These are phyloP conservation scores for Drosophila subquinaria DNA, from an alignment of 2,888 invertebrate species.

Conservation along the genomic window DNA sequence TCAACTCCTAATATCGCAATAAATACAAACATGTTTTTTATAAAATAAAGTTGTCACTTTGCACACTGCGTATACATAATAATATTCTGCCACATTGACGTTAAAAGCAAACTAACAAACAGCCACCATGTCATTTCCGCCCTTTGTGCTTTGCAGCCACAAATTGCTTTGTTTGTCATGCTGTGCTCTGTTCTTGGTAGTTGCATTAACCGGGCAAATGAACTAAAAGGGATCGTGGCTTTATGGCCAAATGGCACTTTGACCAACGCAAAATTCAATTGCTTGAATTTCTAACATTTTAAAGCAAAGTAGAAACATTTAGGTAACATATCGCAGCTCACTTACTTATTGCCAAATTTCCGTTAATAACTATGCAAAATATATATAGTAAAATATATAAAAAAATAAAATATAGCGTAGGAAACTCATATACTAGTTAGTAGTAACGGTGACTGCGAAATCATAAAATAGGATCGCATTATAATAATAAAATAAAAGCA, in stretches of 20 bases:
- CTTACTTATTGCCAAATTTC: not conserved
- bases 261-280: conserved; percentile 2
- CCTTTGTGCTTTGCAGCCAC: not conserved
- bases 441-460: conserved; percentile 47
- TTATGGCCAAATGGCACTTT: not conserved
- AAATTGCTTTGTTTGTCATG: conserved; percentile 4
- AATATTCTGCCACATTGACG: not conserved
- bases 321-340: not conserved
- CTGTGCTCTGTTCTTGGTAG: not conserved
- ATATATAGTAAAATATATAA: conserved; percentile 2
- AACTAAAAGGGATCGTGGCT: conserved; percentile 11
- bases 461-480: conserved; percentile 62
- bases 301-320: not conserved
- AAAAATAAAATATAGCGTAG: conserved; percentile 6
- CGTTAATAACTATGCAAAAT: conserved; percentile 9
- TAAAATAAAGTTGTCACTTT: not conserved
- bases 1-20: too few species aligned
- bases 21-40: too few species aligned
- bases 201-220: conserved; percentile 8
- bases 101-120: not conserved
- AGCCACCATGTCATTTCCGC: not conserved
- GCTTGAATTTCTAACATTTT: not conserved
- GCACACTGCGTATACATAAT: conserved; percentile 8
- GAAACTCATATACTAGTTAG: conserved; percentile 6
- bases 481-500: conserved; percentile 71